Base-by-base conservation (phyloP, 2,113 vertebrate species). In the Corythornis vintsioides region DNA sequence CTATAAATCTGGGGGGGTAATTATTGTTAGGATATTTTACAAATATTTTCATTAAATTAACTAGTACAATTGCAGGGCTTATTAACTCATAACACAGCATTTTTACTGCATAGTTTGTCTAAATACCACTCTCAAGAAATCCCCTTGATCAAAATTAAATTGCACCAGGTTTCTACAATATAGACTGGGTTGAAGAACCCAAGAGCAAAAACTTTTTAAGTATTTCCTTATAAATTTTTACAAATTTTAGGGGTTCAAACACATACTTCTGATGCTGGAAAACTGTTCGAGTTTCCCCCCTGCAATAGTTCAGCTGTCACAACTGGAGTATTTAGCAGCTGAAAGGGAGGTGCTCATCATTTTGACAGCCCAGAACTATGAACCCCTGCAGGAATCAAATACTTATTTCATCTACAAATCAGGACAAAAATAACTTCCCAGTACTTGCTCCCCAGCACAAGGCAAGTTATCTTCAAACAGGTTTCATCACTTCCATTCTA, bases 381-480 rank as follows among this genome's bases (percentile, higher is more conserved):
- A 80, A 33, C 19, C 0, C 0, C 4, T 43, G 26, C 59, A 75
- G 38, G 10, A 57, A 3, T 42, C 26, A 50, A 47, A 65, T 3
- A 40, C 2, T 3, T 9, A 8, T 2, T 52, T 17, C 3, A 1
- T n/a, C n/a, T 21, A 60, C 38, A 78, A 38, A 28, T 2, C 38
- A 47, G 40, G 22, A 55, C 8, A 65, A n/a, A 12, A 28, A 42
- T 10, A 60, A 56, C 19, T 50, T 50, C 28, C 22, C 7, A 4
- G 3, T 52, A 25, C 66, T 50, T 33, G 16, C 47, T 55, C 45
- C 24, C 14, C 5, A 82, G 29, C 20, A 21, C 52, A 38, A 38
- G 38, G 15, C 29, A 90, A 48, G 25, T 0, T 0, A 0, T 7
- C 10, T 22, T 28, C 20, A 8, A 70, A 56, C 1, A 3, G 11